A percentile compares a stretch with the other conserved stretches of the same genome.
Evolutionary conservation across 23 tunicate genomes (phyloP).

Genomic region (Ascidia mentula): DNA sequence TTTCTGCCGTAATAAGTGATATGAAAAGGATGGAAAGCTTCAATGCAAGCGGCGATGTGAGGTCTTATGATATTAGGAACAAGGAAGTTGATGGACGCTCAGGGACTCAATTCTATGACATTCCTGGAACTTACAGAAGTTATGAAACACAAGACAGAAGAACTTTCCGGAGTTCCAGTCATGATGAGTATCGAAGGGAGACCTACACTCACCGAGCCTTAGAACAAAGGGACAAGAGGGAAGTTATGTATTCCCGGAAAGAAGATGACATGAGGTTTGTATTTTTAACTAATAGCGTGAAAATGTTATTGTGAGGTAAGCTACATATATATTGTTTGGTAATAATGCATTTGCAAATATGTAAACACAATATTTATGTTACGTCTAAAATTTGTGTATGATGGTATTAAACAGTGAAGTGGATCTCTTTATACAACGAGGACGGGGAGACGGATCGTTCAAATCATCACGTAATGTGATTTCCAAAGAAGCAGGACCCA

Average conservation of each 20-base stretch:
- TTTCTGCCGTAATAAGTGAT: background rate
- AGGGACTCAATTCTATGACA: background rate
- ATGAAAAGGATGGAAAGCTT: background rate
- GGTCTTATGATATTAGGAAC: background rate
- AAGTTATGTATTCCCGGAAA: background rate
- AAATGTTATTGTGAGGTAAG: too few relatives aligned
- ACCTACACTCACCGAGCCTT: background rate
- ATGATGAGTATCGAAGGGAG: background rate
- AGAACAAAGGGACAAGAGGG: background rate
- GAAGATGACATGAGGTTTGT: background rate
- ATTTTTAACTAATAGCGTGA: too few relatives aligned
- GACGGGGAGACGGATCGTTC: background rate
- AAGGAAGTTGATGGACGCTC: background rate
- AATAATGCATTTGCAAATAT: too few relatives aligned
- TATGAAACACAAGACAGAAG: background rate
- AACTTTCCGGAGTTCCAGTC: background rate
- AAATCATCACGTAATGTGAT: background rate
- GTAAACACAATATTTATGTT: too few relatives aligned
- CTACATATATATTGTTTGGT: too few relatives aligned
- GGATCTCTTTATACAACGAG: background rate
- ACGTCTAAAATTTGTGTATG: too few relatives aligned
- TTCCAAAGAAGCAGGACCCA: background rate
- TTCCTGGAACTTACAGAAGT: background rate
- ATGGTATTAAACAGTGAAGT: background rate
- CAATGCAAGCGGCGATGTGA: background rate